phyloP scores from a whole-genome alignment of 2,888 invertebrate genomes.

The Spisula solida region DNA sequence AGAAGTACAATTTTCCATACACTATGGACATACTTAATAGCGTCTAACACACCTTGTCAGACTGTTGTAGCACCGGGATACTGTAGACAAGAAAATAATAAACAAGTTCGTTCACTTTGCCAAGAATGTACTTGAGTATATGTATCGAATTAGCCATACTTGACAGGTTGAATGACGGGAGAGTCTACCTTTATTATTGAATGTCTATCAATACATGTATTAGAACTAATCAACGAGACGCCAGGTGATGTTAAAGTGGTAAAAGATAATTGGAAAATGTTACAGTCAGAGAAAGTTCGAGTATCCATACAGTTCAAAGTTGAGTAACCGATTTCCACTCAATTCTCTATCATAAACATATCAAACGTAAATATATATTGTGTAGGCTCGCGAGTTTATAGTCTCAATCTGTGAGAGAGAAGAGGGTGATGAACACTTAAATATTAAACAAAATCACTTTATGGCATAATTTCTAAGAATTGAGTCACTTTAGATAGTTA shows the following conservation, averaged over 20 bases:
- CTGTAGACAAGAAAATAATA: slow-evolving; percentile 3
- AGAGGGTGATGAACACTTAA: no score
- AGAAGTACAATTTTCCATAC: not conserved
- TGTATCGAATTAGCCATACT: not conserved
- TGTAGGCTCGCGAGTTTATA: no score
- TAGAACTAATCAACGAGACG: not conserved
- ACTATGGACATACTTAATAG: not conserved
- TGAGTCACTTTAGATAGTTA: no score
- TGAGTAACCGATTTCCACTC: not conserved
- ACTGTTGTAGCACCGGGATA: not conserved
- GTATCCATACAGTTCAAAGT: not conserved
- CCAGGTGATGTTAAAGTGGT: not conserved
- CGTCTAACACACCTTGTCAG: not conserved
- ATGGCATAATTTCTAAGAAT: no score
- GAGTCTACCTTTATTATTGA: not conserved
- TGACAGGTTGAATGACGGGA: not conserved
- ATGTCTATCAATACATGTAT: not conserved
- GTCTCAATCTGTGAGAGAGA: no score
- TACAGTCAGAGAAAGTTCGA: not conserved
- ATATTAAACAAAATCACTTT: no score
- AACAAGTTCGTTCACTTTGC: not conserved
- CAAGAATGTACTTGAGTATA: not conserved
- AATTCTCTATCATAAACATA: no score
- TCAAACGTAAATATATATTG: not conserved
- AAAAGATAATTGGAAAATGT: not conserved